Conservation (phyloP, 2,888 invertebrate genomes). For the Yponomeuta plumbellus region DNA sequence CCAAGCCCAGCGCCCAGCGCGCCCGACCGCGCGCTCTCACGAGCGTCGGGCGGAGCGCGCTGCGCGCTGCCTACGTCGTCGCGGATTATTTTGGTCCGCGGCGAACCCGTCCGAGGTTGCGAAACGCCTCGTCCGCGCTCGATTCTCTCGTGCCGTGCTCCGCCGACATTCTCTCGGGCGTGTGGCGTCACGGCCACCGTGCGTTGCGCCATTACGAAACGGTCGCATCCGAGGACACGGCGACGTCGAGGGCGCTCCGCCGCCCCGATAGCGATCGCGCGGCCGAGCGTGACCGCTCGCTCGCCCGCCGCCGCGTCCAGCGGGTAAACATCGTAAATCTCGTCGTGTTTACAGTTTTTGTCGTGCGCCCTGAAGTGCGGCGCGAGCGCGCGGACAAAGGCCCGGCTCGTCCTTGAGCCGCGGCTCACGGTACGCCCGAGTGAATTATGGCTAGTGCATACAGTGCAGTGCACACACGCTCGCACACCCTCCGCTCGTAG, state of each 20-base stretch:
- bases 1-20: conserved; percentile 36
- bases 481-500: conserved; percentile 56
- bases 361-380: not conserved
- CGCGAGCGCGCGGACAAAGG: conserved; percentile 19
- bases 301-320: conserved; percentile 34
- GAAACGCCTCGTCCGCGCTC: conserved; percentile 64
- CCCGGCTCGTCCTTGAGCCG: conserved; percentile 20
- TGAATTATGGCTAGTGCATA: conserved; percentile 65
- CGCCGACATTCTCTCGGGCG: conserved; percentile 66
- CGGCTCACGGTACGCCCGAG: conserved; percentile 48
- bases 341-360: conserved; percentile 70
- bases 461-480: conserved; percentile 45
- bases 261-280: conserved; percentile 57
- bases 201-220: conserved; percentile 72
- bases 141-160: conserved; percentile 55
- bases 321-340: conserved; percentile 48
- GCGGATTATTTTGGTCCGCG: conserved; percentile 65
- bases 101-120: conserved; percentile 66
- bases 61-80: conserved; percentile 51
- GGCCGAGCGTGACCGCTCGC: conserved; percentile 64
- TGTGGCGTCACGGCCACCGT: conserved; percentile 71
- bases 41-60: not conserved
- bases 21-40: not conserved
- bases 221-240: conserved; percentile 62
- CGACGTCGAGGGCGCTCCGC: conserved; percentile 41